These are phyloP conservation scores for Cirrhinus mrigala DNA, from an alignment of 2,797 vertebrate species.

Conservation along the genomic window DNA sequence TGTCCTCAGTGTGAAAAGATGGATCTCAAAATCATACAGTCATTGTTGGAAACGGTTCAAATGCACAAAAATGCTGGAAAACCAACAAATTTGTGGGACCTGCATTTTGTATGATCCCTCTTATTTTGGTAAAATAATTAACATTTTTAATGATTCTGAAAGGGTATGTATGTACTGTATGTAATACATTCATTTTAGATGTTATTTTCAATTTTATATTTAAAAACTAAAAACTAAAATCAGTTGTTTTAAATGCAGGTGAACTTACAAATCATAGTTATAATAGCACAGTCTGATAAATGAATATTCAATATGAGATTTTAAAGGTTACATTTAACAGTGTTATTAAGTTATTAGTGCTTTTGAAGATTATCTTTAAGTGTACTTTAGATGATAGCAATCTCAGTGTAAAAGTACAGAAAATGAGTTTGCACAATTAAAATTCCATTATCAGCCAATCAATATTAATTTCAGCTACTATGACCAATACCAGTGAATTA, in stretches of 20 bases:
- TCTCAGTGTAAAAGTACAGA: neutral
- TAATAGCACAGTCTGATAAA: neutral
- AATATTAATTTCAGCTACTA: neutral
- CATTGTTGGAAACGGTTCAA: no score
- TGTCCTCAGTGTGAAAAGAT: no score
- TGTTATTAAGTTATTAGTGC: neutral
- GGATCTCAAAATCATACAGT: no score
- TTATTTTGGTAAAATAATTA: no score
- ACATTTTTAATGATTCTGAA: no score
- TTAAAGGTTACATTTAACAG: neutral
- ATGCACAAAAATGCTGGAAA: no score
- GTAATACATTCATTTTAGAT: no score
- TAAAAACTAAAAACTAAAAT: neutral
- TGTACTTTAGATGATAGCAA: neutral
- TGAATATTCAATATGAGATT: neutral
- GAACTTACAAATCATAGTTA: neutral
- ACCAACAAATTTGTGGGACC: no score
- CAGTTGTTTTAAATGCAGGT: neutral
- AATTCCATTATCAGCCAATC: no score
- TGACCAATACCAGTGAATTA: neutral
- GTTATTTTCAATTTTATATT: neutral
- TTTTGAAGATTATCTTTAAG: neutral
- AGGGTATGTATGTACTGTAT: no score
- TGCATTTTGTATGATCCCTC: no score
- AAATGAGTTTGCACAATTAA: neutral